Percentiles rank a stretch among this genome's conserved stretches.
Conservation (phyloP, 2,797 vertebrate species). For the Arnoldichthys spilopterus region DNA sequence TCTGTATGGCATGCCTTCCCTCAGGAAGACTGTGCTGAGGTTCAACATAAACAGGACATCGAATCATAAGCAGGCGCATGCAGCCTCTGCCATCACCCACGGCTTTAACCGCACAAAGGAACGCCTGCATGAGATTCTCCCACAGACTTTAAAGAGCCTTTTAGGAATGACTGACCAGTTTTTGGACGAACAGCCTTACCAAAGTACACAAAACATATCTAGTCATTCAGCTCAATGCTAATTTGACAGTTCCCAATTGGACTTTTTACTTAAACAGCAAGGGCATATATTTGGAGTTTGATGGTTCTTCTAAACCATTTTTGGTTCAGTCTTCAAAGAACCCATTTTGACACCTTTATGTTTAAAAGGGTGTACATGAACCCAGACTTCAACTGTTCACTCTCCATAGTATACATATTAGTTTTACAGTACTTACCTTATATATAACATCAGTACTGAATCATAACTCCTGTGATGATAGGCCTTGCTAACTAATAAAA, state of each 20-base stretch:
- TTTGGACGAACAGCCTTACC: slow-evolving; percentile 13
- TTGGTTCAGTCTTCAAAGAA: not conserved
- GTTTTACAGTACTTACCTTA: too few species aligned
- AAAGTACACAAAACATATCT: slow-evolving; percentile 4
- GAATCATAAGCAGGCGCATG: slow-evolving; percentile 46
- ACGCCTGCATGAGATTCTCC: not conserved
- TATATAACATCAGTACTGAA: too few species aligned
- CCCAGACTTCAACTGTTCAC: too few species aligned
- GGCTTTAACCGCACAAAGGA: slow-evolving; percentile 36
- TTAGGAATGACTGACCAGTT: slow-evolving; percentile 13
- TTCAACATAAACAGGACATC: slow-evolving; percentile 60
- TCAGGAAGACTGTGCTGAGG: slow-evolving; percentile 53
- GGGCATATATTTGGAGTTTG: not conserved
- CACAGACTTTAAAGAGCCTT: slow-evolving; percentile 8
- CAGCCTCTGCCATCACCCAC: slow-evolving; percentile 39
- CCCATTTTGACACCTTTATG: too few species aligned
- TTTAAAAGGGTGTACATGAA: too few species aligned
- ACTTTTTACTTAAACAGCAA: not conserved
- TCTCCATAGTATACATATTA: too few species aligned
- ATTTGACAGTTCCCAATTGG: slow-evolving; percentile 20
- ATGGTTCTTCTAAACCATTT: not conserved
- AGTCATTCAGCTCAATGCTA: slow-evolving; percentile 5
- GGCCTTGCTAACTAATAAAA: too few species aligned
- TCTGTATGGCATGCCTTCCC: slow-evolving; percentile 48
- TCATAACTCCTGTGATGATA: too few species aligned